A percentile compares a stretch with the other conserved stretches of the same genome.
These are phyloP conservation scores for Nesogale talazaci DNA, from an alignment of 2,113 vertebrate species.

Conservation along the genomic window DNA sequence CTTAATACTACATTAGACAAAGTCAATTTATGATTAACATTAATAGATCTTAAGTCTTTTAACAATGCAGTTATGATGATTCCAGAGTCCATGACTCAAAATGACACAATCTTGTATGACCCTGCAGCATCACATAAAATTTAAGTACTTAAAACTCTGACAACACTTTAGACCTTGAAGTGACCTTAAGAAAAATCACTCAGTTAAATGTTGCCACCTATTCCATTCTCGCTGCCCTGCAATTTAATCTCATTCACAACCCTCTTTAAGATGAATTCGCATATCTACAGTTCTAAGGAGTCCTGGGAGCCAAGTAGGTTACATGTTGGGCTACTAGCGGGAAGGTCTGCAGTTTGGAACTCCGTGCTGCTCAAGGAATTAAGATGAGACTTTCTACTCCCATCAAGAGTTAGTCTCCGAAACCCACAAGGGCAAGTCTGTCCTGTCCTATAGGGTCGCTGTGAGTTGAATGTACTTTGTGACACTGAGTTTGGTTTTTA, in stretches of 20 bases:
- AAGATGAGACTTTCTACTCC: no score
- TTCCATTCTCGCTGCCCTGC: not conserved
- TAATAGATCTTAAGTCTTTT: constrained; percentile 1
- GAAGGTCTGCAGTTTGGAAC: no score
- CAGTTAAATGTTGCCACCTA: not conserved
- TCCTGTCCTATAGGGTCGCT: no score
- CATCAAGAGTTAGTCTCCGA: no score
- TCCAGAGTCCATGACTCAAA: constrained; percentile 41
- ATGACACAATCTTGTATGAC: not conserved
- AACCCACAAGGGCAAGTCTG: no score
- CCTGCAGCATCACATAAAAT: not conserved
- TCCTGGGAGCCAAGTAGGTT: no score
- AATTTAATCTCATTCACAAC: not conserved
- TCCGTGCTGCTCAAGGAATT: no score
- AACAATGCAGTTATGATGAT: constrained; percentile 31
- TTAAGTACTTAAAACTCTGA: not conserved
- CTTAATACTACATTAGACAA: not conserved
- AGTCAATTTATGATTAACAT: constrained; percentile 8
- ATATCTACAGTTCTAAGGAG: not conserved
- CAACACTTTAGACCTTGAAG: not conserved
- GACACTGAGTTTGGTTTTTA: no score
- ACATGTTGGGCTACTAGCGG: no score
- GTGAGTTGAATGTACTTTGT: no score
- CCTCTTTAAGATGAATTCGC: not conserved
- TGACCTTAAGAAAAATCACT: not conserved